phyloP scores from a whole-genome alignment of 1,140 invertebrate species.

The Tenebrio molitor region DNA sequence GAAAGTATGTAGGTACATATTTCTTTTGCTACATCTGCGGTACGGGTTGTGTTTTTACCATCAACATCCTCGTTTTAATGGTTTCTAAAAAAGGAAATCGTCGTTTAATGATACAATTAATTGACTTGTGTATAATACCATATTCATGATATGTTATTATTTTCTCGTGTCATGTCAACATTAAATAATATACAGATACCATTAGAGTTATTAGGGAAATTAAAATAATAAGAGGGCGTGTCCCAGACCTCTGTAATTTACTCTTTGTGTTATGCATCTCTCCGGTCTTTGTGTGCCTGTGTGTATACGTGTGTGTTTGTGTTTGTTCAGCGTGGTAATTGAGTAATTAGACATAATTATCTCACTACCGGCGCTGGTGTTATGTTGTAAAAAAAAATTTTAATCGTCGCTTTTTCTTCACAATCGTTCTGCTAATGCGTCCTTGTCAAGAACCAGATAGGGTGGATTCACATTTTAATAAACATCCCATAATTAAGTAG shows the following conservation, averaged over 20 bases:
- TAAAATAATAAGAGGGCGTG: slow-evolving; percentile 52
- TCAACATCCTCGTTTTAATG: slow-evolving; percentile 33
- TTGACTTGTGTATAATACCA: slow-evolving; percentile 36
- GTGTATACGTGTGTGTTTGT: too few relatives aligned
- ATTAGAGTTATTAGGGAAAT: slow-evolving; percentile 47
- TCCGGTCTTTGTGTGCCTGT: background rate
- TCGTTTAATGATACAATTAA: slow-evolving; percentile 29
- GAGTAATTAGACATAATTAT: slow-evolving; percentile 39
- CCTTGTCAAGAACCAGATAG: too few relatives aligned
- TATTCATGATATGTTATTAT: slow-evolving; percentile 22
- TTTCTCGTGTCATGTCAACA: slow-evolving; percentile 38
- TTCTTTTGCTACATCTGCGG: too few relatives aligned
- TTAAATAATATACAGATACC: slow-evolving; percentile 39
- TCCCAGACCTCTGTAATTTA: slow-evolving; percentile 40
- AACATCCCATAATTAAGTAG: too few relatives aligned
- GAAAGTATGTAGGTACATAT: too few relatives aligned
- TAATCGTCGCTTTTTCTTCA: too few relatives aligned
- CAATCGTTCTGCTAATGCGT: too few relatives aligned
- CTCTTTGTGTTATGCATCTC: slow-evolving; percentile 40
- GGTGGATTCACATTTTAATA: too few relatives aligned
- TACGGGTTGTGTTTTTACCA: slow-evolving; percentile 14
- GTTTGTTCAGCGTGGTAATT: slow-evolving; percentile 37
- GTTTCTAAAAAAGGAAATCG: slow-evolving; percentile 34
- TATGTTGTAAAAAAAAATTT: background rate
- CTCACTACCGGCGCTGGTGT: background rate